Base-by-base conservation (phyloP, 2,797 vertebrate species). In the Schizopygopsis pylzovi region DNA sequence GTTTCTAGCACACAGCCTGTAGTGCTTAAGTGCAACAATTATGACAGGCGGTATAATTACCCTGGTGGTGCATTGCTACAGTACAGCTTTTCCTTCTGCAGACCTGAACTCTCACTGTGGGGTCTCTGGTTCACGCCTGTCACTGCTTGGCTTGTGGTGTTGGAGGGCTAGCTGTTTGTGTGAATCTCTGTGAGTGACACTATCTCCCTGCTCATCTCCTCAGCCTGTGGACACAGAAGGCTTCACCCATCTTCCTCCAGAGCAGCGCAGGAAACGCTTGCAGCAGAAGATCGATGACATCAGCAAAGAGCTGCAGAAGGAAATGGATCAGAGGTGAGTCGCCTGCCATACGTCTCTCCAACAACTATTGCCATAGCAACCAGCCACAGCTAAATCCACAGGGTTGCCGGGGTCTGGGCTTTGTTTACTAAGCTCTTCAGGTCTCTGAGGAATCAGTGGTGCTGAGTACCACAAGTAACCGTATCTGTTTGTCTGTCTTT, bases 291-390 rank as follows among this genome's bases (percentile, higher is more conserved):
- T 97, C 13, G 96, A 97, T 13, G 96, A 97, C 77, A 94, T 96
- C 22, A 92, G 91, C 87, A 96, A 96, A 79, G 96, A 97, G 78
- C 86, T 97, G 65, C 97, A 97, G 92, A 98, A 98, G 90, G 97
- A 98, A 93, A 91, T 95, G 1, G 97, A 98, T 91, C 97, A 97
- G 95, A 97, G 97, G 97, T 98, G 86, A 87, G 93, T 89, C 18
- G 45, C 49, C 28, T 59, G 59, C 86, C 79, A 80, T 16, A 41
- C 15, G 56, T 71, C 87, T 87, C 89, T 81, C 88, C 86, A 86
- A 90, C 89, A 92, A 90, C 77, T 77, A 78, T 91, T 72, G 71
- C 87, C 70, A 81, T 86, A 87, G 67, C 85, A 75, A 88, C 86
- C 28, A 15, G 65, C 75, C 20, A 15, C 80, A 56, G 73, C 83